Conservation (phyloP, 2,888 invertebrate genomes). For the Venustoraphidia nigricollis region DNA sequence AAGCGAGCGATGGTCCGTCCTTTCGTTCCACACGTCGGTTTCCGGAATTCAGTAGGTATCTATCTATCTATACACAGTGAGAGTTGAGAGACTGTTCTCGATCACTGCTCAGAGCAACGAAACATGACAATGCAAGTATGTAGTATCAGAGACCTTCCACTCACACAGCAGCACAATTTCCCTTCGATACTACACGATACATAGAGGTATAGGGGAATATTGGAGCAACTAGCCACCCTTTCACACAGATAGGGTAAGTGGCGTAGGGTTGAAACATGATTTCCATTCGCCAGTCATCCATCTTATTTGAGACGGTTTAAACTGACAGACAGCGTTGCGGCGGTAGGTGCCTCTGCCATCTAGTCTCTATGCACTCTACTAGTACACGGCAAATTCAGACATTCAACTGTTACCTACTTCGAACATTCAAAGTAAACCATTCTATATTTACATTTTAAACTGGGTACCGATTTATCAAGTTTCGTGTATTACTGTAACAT, state of each 20-base stretch:
- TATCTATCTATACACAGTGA: conserved; percentile 1
- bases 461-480: too few species aligned
- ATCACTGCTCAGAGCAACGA: neutral
- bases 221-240: neutral
- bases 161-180: neutral
- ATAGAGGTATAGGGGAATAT: too few species aligned
- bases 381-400: too few species aligned
- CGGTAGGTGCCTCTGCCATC: conserved; percentile 17
- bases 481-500: too few species aligned
- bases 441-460: too few species aligned
- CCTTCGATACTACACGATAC: too few species aligned
- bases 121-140: conserved; percentile 10
- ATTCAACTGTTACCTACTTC: too few species aligned
- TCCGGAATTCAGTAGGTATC: neutral
- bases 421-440: too few species aligned
- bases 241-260: conserved; percentile 5
- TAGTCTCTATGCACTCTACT: too few species aligned
- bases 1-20: neutral
- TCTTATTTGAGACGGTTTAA: conserved; percentile 41
- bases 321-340: conserved; percentile 30
- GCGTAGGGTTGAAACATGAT: conserved; percentile 29
- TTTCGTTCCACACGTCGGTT: neutral
- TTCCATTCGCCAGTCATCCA: conserved; percentile 48
- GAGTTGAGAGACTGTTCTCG: conserved; percentile 1
- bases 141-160: neutral